A percentile compares a stretch with the other conserved stretches of the same genome.
These are phyloP conservation scores for Bovichtus diacanthus DNA, from an alignment of 2,797 vertebrate genomes.

Conservation along the genomic window DNA sequence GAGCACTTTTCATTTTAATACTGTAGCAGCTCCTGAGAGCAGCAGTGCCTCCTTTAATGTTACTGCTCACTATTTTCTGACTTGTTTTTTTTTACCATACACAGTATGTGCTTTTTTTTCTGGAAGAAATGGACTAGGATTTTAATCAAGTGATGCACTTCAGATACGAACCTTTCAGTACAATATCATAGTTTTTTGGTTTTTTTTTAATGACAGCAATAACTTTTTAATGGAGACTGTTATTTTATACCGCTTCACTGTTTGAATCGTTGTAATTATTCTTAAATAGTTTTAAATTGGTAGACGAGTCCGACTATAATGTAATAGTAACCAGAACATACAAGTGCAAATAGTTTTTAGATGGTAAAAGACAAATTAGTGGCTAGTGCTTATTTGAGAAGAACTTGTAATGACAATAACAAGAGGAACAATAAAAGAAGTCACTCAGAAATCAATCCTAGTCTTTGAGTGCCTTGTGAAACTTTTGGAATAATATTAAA, in stretches of 20 bases:
- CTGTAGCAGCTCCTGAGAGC: conserved; percentile 5
- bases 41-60: neutral
- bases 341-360: neutral
- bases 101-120: neutral
- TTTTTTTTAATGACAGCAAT: neutral
- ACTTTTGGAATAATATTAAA: conserved; percentile 28
- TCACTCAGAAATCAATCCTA: neutral
- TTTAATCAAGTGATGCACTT: conserved; percentile 15
- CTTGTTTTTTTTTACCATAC: conserved; percentile 10
- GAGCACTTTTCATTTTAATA: neutral
- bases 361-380: neutral
- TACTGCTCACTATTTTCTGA: neutral
- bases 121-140: neutral
- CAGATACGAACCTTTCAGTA: conserved; percentile 9
- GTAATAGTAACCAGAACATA: neutral
- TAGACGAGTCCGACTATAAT: neutral
- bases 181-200: neutral
- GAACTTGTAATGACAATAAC: neutral
- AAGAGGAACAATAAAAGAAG: neutral
- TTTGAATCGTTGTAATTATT: conserved; percentile 1
- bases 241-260: too few species aligned
- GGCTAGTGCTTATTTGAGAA: neutral
- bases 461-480: conserved; percentile 20
- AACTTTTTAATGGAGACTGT: neutral
- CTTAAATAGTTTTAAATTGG: neutral